Base-by-base conservation (phyloP, 2,888 invertebrate genomes). In the Therioaphis trifolii region DNA sequence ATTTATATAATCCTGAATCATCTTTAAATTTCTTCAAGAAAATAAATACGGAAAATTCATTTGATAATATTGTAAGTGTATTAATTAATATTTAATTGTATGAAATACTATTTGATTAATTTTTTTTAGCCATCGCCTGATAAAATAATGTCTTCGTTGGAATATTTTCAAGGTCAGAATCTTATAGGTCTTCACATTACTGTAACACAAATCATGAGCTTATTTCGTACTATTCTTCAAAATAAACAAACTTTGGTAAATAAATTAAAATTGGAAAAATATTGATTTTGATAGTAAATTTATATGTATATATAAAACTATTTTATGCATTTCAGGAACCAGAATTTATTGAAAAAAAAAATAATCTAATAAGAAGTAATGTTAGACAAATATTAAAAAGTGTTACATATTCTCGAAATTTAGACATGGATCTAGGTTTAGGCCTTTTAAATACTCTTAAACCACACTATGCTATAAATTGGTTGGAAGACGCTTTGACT, bases 371-470 rank as follows among this genome's bases (percentile, higher is more conserved):
- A 35, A 82, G 49, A 82, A 82, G 35, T 74, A 82, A 72, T 49
- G 72, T 82, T 0, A 61, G 80, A 24, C 80, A 82, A 49, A 72
- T 82, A 61, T 82, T 82, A 72, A 82, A 72, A 63, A 82, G 72
- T 72, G 80, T 82, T 5, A 82, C 72, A 61, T 82, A 82, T 63
- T 46, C 80, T 24, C 87, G 88, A 63, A 85, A 87, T 35, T 87
- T 90, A 61, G 89, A 90, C 86, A 85, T 87, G 18, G 87, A 88
- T 63, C 86, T 89, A 24, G 88, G 89, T 18, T 87, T 89, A 46
- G 87, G 86, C 24, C 88, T 88, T 84, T 86, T 90, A 14, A 87
- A 89, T 74, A 87, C 88, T 84, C 74, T 84, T 2, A 82, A 15
- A 11, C 27, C 79, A 55, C n/a, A 71, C 40, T 80, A 84, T 52